Evolutionary conservation across 1,140 invertebrate species (phyloP).

Genomic region (Pseudomyrmex sp.): DNA sequence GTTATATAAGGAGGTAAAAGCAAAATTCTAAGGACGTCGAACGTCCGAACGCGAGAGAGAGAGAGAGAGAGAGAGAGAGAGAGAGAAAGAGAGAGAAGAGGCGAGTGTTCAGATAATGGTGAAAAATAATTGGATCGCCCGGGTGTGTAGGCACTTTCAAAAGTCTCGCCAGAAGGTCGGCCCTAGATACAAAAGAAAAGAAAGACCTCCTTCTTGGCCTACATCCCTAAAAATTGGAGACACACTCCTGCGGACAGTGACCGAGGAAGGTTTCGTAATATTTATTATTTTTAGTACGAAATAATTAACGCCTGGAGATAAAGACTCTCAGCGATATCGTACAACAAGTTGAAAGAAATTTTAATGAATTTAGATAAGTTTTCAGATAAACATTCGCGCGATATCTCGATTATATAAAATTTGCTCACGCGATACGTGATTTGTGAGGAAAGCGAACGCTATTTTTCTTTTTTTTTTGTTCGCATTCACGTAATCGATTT

Average conservation of each 20-base stretch:
- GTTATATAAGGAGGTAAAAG: slow-evolving; percentile 40
- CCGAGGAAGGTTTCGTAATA: neutral
- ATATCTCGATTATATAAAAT: too few species aligned
- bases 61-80: neutral
- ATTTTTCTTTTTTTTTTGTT: too few species aligned
- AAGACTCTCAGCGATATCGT: too few species aligned
- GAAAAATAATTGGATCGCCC: slow-evolving; percentile 70
- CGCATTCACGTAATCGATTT: neutral
- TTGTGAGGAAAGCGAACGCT: neutral
- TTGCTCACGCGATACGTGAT: too few species aligned
- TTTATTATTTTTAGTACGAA: too few species aligned
- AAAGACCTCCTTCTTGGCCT: slow-evolving; percentile 50
- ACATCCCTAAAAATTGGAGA: slow-evolving; percentile 50
- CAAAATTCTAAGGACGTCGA: slow-evolving; percentile 48
- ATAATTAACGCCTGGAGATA: too few species aligned
- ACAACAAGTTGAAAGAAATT: too few species aligned
- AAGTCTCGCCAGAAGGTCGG: slow-evolving; percentile 40
- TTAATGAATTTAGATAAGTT: too few species aligned
- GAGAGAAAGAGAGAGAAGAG: neutral
- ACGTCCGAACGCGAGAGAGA: neutral
- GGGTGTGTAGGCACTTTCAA: slow-evolving; percentile 59
- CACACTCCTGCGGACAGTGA: neutral
- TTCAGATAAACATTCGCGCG: too few species aligned
- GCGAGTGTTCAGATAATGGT: slow-evolving; percentile 35
- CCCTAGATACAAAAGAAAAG: slow-evolving; percentile 41